Conservation (phyloP, 2,797 vertebrate genomes). For the Premnoplex brunnescens region DNA sequence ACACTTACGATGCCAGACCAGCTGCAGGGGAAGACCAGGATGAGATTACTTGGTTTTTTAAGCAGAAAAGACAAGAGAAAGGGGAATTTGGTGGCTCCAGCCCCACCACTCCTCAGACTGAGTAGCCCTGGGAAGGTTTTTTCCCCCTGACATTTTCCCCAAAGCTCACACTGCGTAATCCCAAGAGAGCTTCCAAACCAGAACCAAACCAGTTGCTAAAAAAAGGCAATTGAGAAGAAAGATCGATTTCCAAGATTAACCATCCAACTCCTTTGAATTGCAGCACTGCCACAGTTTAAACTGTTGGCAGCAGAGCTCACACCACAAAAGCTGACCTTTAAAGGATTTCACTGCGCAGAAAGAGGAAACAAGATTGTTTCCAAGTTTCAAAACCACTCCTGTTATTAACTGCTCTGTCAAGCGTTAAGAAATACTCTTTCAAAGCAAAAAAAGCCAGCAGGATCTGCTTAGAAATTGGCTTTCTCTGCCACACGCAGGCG, state of each 20-base stretch:
- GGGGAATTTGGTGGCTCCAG: not conserved
- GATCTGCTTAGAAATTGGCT: not conserved
- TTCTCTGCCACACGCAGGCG: not conserved
- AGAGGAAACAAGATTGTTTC: not conserved
- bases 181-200: not conserved
- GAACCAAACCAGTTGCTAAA: not conserved
- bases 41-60: not conserved
- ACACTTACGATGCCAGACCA: not conserved
- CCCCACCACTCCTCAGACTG: not conserved
- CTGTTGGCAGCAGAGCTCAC: not conserved
- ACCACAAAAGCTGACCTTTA: slow-evolving; percentile 4
- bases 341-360: not conserved
- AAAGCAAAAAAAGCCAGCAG: not conserved
- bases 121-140: not conserved
- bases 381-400: not conserved
- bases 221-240: not conserved
- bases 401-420: not conserved
- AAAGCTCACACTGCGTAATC: not conserved
- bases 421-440: not conserved
- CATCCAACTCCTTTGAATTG: not conserved
- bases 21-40: not conserved
- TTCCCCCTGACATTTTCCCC: not conserved
- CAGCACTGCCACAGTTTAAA: not conserved
- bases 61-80: not conserved
- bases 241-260: not conserved